Conservation (phyloP, 2,888 invertebrate genomes). For the Campoletis raptor region DNA sequence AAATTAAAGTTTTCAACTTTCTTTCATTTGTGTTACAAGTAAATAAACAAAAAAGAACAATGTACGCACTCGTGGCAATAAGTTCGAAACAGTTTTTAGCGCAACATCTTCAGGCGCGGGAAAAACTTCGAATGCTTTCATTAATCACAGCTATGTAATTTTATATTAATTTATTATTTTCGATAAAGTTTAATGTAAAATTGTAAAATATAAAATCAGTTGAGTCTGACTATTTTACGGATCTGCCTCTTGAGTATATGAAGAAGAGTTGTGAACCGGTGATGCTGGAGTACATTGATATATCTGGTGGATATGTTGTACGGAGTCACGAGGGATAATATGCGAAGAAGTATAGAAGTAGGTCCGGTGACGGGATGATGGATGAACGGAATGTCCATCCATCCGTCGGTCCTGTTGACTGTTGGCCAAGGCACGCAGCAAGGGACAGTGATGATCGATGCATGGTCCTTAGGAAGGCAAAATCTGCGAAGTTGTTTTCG, state of each 20-base stretch:
- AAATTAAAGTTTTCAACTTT: not conserved
- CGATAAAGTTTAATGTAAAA: not conserved
- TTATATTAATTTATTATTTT: not conserved
- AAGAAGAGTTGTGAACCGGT: conserved; percentile 40
- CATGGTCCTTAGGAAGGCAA: conserved; percentile 77
- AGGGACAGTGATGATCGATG: conserved; percentile 84
- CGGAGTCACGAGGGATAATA: conserved; percentile 69
- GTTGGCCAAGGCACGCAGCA: conserved; percentile 78
- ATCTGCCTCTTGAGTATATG: conserved; percentile 49
- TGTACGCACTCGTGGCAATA: not conserved
- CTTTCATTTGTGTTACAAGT: not conserved
- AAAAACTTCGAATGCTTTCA: not conserved
- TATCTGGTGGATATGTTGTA: conserved; percentile 52
- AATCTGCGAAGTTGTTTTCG: conserved; percentile 79
- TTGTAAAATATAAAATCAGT: conserved; percentile 5
- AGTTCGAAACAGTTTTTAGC: not conserved
- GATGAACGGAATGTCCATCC: conserved; percentile 78
- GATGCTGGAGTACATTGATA: conserved; percentile 49
- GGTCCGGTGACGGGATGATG: conserved; percentile 82
- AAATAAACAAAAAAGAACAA: not conserved
- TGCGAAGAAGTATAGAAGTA: conserved; percentile 73
- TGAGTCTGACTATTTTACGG: conserved; percentile 14
- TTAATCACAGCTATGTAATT: not conserved
- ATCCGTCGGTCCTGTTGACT: conserved; percentile 71
- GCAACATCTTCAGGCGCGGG: too few species aligned